Evolutionary conservation across 2,888 invertebrate genomes (phyloP), one percentile per base, ranked within the genome.

Genomic region (Apeira syringaria): DNA sequence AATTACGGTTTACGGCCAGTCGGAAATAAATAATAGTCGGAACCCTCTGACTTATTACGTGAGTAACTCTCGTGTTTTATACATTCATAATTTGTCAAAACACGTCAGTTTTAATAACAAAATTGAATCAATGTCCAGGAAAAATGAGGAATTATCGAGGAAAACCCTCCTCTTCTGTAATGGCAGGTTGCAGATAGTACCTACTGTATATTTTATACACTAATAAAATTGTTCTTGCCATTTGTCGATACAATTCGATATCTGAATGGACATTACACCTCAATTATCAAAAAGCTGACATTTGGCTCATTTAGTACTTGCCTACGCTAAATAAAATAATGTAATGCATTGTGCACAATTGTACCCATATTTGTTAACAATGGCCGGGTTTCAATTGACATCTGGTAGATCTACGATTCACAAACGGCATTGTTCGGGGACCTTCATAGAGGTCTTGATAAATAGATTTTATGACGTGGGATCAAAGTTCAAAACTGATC

Each of bases 361-460:
- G 86, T 84, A 77, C 76, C 74, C 78, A 72, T 82, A 83, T 84
- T 85, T 83, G 83, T 80, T 81, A 80, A 88, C 88, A 88, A 88
- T 82, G 58, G 80, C 69, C 71, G 59, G 66, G 69, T 70, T 65
- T 63, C 68, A 67, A 68, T 72, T 77, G 77, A 86, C 88, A 88
- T 87, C 85, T 83, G 81, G 73, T 74, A 58, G 67, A 65, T 68
- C 71, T 64, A 61, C 61, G 54, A 55, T 52, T 46, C 17, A 17
- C 38, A 39, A 36, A 24, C 35, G 37, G 31, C 32, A n/a, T 24
- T 8, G 12, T 12, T 33, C 1, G 27, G 32, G 13, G 9, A 18
- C 22, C 27, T 17, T n/a, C 9, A 5, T 2, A 17, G 31, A 20
- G 4, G 6, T 20, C 11, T 32, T n/a, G 10, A 1, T 35, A 28